These are phyloP conservation scores for Trichonephila clavata DNA, from an alignment of 1,140 invertebrate species.

Conservation along the genomic window DNA sequence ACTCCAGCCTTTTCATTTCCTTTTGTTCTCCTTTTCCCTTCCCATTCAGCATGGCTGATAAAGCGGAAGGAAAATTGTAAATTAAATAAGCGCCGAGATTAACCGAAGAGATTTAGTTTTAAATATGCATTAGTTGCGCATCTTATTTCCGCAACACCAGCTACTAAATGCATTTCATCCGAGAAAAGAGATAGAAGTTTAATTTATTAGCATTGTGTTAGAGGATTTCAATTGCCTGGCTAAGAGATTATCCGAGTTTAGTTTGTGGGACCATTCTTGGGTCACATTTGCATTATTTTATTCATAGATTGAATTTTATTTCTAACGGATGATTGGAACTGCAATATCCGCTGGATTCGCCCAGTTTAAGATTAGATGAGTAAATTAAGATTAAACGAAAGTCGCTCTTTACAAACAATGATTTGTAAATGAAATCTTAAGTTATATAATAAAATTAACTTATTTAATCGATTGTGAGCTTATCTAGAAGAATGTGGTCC, in stretches of 20 bases:
- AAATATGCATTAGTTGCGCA: slow-evolving; percentile 23
- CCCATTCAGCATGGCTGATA: not conserved
- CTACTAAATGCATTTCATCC: not conserved
- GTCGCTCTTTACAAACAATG: not conserved
- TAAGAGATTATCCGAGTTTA: not conserved
- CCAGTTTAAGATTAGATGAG: not conserved
- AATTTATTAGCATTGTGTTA: slow-evolving; percentile 11
- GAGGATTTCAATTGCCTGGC: not conserved
- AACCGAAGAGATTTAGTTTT: not conserved
- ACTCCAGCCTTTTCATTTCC: slow-evolving; percentile 5
- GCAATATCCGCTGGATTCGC: not conserved
- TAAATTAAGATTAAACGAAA: not conserved
- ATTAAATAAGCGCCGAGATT: slow-evolving; percentile 22
- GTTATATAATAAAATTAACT: not conserved
- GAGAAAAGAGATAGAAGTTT: not conserved
- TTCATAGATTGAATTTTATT: not conserved
- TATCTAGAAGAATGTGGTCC: too few relatives aligned
- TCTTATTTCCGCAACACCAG: slow-evolving; percentile 22
- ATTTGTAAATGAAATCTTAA: not conserved
- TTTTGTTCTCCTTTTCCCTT: slow-evolving; percentile 7
- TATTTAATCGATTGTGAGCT: not conserved
- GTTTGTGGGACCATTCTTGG: not conserved
- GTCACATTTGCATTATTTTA: not conserved
- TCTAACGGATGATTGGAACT: not conserved
- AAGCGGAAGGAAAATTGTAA: slow-evolving; percentile 14